A percentile compares a stretch with the other conserved stretches of the same genome.
phyloP scores from a whole-genome alignment of 2,113 vertebrate genomes.

The Rousettus leschenaultii region DNA sequence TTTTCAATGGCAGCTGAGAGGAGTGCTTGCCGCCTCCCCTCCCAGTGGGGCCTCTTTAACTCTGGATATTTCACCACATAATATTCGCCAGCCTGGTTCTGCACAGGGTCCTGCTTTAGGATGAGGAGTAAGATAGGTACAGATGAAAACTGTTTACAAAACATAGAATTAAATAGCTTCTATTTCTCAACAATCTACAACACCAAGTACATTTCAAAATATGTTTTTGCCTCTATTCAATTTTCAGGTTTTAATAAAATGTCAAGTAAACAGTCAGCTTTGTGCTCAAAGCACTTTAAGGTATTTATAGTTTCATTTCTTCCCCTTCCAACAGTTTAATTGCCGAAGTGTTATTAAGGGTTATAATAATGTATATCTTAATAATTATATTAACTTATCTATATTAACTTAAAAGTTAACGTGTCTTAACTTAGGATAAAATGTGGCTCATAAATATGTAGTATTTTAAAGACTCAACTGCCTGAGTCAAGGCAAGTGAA shows the following conservation, averaged over 20 bases:
- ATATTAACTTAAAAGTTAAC: conserved; percentile 20
- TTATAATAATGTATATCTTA: neutral
- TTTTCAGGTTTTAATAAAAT: conserved; percentile 38
- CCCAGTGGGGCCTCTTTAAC: neutral
- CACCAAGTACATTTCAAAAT: neutral
- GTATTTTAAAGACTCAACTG: neutral
- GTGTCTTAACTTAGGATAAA: conserved; percentile 27
- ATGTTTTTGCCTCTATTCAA: neutral
- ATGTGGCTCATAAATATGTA: neutral
- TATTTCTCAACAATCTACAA: neutral
- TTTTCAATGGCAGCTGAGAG: neutral
- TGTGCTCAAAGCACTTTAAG: neutral
- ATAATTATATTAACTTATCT: neutral
- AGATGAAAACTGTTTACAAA: neutral
- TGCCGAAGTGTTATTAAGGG: neutral
- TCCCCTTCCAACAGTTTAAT: neutral
- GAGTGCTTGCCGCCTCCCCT: neutral
- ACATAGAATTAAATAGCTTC: neutral
- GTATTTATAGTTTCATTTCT: neutral
- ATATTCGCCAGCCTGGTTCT: neutral
- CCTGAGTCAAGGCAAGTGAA: neutral
- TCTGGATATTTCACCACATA: neutral
- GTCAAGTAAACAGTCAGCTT: neutral
- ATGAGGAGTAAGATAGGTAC: neutral
- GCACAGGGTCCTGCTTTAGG: neutral